Evolutionary conservation across 2,797 vertebrate genomes (phyloP).

Genomic region (Hoplostethus atlanticus): DNA sequence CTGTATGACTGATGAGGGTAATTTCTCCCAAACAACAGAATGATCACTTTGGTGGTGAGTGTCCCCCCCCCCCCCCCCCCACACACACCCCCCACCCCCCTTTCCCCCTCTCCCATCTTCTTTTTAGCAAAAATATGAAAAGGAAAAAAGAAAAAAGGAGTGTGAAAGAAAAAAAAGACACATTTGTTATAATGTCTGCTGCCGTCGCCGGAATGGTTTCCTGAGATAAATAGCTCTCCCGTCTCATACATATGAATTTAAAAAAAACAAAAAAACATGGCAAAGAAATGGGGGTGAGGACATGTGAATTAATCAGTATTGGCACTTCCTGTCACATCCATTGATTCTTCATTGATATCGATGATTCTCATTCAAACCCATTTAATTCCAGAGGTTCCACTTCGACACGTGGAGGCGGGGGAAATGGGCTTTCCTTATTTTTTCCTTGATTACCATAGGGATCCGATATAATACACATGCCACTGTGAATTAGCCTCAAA

Average conservation of each 20-base stretch:
- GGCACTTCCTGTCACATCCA: constrained; percentile 6
- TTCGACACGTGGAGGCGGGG: constrained; percentile 28
- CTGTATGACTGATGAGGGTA: constrained; percentile 90
- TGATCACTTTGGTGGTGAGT: constrained; percentile 84
- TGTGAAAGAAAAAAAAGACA: constrained; percentile 45
- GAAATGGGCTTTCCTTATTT: constrained; percentile 57
- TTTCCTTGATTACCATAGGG: constrained; percentile 75
- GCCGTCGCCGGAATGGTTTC: constrained; percentile 54
- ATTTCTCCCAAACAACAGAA: constrained; percentile 89
- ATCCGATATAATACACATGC: constrained; percentile 77
- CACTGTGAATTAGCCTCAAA: constrained; percentile 72
- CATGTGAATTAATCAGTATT: neutral
- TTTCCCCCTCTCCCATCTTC: constrained; percentile 51
- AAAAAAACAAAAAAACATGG: neutral
- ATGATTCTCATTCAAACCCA: constrained; percentile 33
- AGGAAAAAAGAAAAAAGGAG: constrained; percentile 61
- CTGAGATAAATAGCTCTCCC: constrained; percentile 54
- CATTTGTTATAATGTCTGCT: constrained; percentile 73
- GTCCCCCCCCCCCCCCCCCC: constrained; percentile 47
- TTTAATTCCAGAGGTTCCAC: constrained; percentile 37
- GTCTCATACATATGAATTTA: constrained; percentile 21
- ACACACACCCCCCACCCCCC: constrained; percentile 33
- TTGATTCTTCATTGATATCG: constrained; percentile 26
- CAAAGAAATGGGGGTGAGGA: neutral
- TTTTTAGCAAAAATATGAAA: constrained; percentile 45